phyloP scores from a whole-genome alignment of 92 coral and sea anemone species.

The Nematostella vectensis region DNA sequence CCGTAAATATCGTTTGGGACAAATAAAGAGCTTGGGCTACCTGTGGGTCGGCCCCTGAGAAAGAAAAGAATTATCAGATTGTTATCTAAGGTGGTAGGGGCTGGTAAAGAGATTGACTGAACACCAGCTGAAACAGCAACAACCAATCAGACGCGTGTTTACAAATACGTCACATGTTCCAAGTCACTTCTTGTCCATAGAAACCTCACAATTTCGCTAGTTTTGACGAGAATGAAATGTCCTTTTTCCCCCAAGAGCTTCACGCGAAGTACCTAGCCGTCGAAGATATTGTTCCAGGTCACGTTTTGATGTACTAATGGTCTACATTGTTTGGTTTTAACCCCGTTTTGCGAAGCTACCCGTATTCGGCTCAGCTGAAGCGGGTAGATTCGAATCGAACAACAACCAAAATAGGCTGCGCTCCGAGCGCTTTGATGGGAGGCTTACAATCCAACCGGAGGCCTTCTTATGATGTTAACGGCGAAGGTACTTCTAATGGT shows the following conservation, averaged over 20 bases:
- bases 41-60: too few species aligned
- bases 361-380: slow-evolving; percentile 81
- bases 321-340: too few species aligned
- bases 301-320: too few species aligned
- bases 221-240: slow-evolving; percentile 17
- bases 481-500: slow-evolving; percentile 63
- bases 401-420: slow-evolving; percentile 75
- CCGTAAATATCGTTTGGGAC: too few species aligned
- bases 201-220: neutral
- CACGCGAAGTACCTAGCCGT: too few species aligned
- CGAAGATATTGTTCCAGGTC: too few species aligned
- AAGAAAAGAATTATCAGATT: too few species aligned
- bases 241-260: slow-evolving; percentile 12
- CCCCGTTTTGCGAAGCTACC: slow-evolving; percentile 77
- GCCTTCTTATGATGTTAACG: slow-evolving; percentile 86
- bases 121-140: slow-evolving; percentile 15
- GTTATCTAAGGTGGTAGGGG: too few species aligned
- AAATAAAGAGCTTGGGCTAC: too few species aligned
- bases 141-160: slow-evolving; percentile 31
- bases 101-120: too few species aligned
- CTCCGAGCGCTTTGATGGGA: slow-evolving; percentile 64
- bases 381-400: slow-evolving; percentile 53
- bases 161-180: slow-evolving; percentile 27
- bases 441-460: slow-evolving; percentile 71
- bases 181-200: slow-evolving; percentile 1